Evolutionary conservation across 1,140 invertebrate species (phyloP).

Genomic region (Achroia grisella): DNA sequence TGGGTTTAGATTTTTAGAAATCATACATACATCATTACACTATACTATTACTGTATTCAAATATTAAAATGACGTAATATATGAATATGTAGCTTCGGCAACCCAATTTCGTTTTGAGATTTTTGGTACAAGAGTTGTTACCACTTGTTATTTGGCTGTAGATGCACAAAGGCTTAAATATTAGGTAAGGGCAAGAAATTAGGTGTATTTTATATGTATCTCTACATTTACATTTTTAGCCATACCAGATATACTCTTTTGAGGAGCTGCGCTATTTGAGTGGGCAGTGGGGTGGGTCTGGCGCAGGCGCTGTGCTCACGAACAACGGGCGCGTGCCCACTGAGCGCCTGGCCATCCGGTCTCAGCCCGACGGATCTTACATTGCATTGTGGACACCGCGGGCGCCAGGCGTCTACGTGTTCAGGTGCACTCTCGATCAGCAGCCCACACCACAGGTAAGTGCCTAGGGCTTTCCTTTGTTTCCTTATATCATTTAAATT

Average conservation of each 20-base stretch:
- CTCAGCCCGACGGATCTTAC: slow-evolving; percentile 91
- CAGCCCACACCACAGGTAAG: slow-evolving; percentile 86
- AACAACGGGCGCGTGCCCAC: slow-evolving; percentile 73
- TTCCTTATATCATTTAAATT: too few relatives aligned
- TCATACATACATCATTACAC: too few relatives aligned
- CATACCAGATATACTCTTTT: slow-evolving; percentile 96
- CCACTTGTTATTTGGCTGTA: too few relatives aligned
- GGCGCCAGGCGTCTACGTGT: slow-evolving; percentile 90
- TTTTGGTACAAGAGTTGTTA: too few relatives aligned
- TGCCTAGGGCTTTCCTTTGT: background rate
- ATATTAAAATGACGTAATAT: too few relatives aligned
- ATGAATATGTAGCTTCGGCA: too few relatives aligned
- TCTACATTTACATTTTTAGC: slow-evolving; percentile 73
- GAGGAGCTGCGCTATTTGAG: slow-evolving; percentile 92
- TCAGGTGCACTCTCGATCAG: slow-evolving; percentile 92
- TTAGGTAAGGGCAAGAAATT: too few relatives aligned
- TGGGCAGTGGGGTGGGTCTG: slow-evolving; percentile 40
- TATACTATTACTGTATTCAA: too few relatives aligned
- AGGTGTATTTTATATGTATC: background rate
- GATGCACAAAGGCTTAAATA: too few relatives aligned
- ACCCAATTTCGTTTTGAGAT: too few relatives aligned
- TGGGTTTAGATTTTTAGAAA: too few relatives aligned
- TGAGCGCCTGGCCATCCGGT: slow-evolving; percentile 89
- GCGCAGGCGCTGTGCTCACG: slow-evolving; percentile 56
- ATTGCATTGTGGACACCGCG: slow-evolving; percentile 94